Evolutionary conservation across 1,140 invertebrate species (phyloP).

Genomic region (Meloidogyne hapla): DNA sequence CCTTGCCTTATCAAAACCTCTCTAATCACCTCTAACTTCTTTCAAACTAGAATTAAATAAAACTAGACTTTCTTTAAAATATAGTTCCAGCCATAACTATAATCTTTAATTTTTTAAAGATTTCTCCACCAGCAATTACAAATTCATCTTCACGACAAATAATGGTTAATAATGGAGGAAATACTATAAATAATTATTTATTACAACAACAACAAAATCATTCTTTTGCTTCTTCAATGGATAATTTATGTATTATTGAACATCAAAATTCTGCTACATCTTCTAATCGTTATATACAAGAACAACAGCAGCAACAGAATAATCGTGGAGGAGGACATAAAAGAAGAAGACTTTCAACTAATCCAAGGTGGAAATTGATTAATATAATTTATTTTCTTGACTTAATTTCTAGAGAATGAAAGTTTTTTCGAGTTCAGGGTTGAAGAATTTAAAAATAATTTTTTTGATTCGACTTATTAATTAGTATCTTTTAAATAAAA

Average conservation of each 20-base stretch:
- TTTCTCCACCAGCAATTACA: slow-evolving; percentile 19
- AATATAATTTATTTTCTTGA: no score
- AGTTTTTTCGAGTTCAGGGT: no score
- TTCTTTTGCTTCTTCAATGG: slow-evolving; percentile 18
- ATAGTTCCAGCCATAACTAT: background rate
- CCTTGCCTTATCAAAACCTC: no score
- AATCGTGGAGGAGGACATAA: background rate
- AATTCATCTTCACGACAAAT: slow-evolving; percentile 6
- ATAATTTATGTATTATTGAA: slow-evolving; percentile 9
- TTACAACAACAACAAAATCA: background rate
- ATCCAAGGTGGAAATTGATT: background rate
- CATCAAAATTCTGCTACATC: background rate
- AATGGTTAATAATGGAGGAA: background rate
- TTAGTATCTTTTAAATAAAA: no score
- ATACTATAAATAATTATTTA: background rate
- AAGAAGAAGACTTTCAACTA: slow-evolving; percentile 2
- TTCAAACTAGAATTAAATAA: no score
- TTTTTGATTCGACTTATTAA: no score
- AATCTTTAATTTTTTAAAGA: slow-evolving; percentile 16
- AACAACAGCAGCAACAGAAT: slow-evolving; percentile 11
- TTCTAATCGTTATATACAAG: background rate
- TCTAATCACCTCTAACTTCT: no score
- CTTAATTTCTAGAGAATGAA: no score
- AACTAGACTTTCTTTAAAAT: no score
- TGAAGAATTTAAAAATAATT: no score